These are phyloP conservation scores for Cynopterus sphinx DNA, from an alignment of 2,797 vertebrate genomes.

Conservation along the genomic window DNA sequence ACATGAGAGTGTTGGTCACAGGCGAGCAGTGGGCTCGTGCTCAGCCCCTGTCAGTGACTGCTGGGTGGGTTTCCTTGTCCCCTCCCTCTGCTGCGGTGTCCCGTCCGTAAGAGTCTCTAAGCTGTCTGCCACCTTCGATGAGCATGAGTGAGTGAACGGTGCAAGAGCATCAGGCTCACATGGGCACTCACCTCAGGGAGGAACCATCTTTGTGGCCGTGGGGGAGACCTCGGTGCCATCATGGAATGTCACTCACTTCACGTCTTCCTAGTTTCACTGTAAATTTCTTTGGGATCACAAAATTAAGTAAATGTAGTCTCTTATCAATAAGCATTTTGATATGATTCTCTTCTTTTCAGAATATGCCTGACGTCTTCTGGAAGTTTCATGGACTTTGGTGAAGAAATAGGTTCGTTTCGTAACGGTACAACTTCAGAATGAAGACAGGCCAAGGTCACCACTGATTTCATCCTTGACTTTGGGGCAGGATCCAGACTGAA, in stretches of 20 bases:
- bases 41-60: fast-evolving
- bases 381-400: conserved; percentile 54
- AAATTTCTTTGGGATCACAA: neutral
- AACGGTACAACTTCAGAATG: conserved; percentile 68
- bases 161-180: fast-evolving
- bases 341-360: conserved; percentile 43
- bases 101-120: neutral
- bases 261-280: neutral
- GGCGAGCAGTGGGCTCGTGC: neutral
- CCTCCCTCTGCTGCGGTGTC: neutral
- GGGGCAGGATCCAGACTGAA: neutral
- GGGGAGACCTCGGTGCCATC: neutral
- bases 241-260: neutral
- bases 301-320: neutral
- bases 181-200: neutral
- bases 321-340: neutral
- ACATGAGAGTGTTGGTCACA: neutral
- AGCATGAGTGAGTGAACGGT: neutral
- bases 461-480: neutral
- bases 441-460: conserved; percentile 22
- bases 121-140: neutral
- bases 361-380: neutral
- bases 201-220: neutral
- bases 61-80: no score
- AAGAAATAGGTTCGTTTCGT: conserved; percentile 64